These are phyloP conservation scores for Phenganax stokvisi DNA, from an alignment of 92 coral and sea anemone species.

Conservation along the genomic window DNA sequence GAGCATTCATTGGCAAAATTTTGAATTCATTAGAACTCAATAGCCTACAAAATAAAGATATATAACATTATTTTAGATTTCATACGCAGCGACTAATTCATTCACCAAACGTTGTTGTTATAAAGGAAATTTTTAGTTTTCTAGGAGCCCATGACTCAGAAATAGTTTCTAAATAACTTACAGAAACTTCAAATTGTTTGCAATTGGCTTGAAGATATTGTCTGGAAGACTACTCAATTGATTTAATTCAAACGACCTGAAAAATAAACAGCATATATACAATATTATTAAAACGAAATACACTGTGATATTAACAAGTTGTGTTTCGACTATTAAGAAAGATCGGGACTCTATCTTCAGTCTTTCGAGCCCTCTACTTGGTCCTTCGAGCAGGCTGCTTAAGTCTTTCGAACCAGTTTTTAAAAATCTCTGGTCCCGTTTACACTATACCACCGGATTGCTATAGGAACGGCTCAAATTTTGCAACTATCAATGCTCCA, in stretches of 20 bases:
- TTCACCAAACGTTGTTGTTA: too few species aligned
- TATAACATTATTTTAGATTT: neutral
- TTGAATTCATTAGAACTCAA: neutral
- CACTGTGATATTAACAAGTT: neutral
- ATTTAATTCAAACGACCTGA: conserved; percentile 3
- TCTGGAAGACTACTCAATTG: conserved; percentile 17
- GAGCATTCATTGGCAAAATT: conserved; percentile 12
- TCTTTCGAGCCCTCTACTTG: too few species aligned
- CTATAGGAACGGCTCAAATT: too few species aligned
- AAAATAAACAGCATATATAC: neutral
- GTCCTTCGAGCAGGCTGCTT: too few species aligned
- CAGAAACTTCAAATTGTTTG: neutral
- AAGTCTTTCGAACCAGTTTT: too few species aligned
- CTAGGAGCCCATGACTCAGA: neutral
- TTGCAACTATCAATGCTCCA: too few species aligned
- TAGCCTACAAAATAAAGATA: neutral
- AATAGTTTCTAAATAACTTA: neutral
- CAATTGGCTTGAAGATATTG: conserved; percentile 9
- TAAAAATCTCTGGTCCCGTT: too few species aligned
- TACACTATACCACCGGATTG: too few species aligned
- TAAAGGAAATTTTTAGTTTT: too few species aligned
- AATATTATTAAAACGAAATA: neutral
- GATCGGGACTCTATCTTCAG: too few species aligned
- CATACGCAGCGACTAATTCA: neutral
- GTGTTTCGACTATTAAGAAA: too few species aligned